Evolutionary conservation across 2,888 invertebrate genomes (phyloP).

Genomic region (Herminia tarsipennalis): DNA sequence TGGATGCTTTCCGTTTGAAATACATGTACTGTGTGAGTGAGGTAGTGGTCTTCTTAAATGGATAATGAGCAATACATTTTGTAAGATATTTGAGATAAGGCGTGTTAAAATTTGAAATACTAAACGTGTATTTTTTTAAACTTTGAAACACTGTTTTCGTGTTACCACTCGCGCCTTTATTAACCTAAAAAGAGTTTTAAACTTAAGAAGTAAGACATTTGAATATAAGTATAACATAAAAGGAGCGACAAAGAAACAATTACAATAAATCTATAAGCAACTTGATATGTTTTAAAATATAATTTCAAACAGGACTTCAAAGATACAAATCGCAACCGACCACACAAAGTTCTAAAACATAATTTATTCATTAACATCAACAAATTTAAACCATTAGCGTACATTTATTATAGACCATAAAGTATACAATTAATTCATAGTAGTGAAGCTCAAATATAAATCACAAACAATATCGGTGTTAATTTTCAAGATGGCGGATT

Average conservation of each 20-base stretch:
- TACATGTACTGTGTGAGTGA: conserved; percentile 70
- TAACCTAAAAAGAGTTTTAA: conserved; percentile 39
- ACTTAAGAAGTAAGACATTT: conserved; percentile 39
- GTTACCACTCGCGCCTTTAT: conserved; percentile 43
- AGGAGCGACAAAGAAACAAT: conserved; percentile 20
- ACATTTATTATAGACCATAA: conserved; percentile 34
- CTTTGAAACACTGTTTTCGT: too few relatives aligned
- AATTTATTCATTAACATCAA: conserved; percentile 21
- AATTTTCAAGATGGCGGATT: conserved; percentile 24
- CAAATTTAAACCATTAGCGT: conserved; percentile 17
- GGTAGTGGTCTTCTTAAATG: conserved; percentile 52
- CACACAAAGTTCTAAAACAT: conserved; percentile 10
- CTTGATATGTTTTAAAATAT: conserved; percentile 12
- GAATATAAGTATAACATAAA: conserved; percentile 16
- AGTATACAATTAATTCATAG: conserved; percentile 31
- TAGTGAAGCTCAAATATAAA: conserved; percentile 26
- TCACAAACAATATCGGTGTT: conserved; percentile 31
- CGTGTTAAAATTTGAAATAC: conserved; percentile 28
- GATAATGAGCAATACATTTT: conserved; percentile 57
- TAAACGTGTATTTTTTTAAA: conserved; percentile 28
- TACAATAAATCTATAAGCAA: conserved; percentile 17
- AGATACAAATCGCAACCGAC: conserved; percentile 13
- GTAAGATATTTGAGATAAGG: conserved; percentile 51
- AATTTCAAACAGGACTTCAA: conserved; percentile 17
- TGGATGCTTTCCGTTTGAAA: conserved; percentile 66